Evolutionary conservation across 2,797 vertebrate genomes (phyloP), one percentile per base, ranked within the genome.

Genomic region (Poecilia picta): DNA sequence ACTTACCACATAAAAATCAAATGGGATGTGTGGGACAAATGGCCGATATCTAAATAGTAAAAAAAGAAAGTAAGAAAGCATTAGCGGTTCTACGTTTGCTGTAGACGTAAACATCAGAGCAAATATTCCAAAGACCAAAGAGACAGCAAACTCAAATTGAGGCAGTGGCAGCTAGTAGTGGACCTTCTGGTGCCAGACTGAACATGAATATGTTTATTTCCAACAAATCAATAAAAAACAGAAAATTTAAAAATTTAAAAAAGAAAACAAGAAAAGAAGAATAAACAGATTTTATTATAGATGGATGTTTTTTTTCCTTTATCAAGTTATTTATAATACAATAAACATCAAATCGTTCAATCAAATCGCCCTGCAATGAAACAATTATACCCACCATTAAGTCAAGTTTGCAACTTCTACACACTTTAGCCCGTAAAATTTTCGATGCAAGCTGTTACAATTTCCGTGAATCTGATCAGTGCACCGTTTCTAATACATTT

Each of bases 1-100:
- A 97, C 98, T 98, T 90, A 99, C 98, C 94, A 99, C 97, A 81
- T 98, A 99, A 91, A 99, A 99, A 75, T 99, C 98, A 82, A 99
- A 99, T 0, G 98, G 98, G 82, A 99, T 99, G 92, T 99, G 98
- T 2, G 98, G 98, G 79, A 99, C 98, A 85, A 99, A 99, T 1
- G 98, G 98, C 11, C 98, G 95, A 92, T 98, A 99, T 94, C 98
- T 99, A 73, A 75, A 83, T 81, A 33, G 20, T n/a, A 81, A 64
- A 0, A 1, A 57, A 75, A 20, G 72, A 51, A 31, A 33, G 49
- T 3, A 23, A 20, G 18, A 66, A n/a, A 13, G 8, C 10, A 12
- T 23, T 15, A 70, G 31, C 15, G 8, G 62, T 43, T 70, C 18
- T 20, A 4, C 3, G 41, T 16, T 25, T 13, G 5, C 11, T 8